phyloP scores from a whole-genome alignment of 35 echinoderm and acorn worm genomes.

The Anneissia japonica region DNA sequence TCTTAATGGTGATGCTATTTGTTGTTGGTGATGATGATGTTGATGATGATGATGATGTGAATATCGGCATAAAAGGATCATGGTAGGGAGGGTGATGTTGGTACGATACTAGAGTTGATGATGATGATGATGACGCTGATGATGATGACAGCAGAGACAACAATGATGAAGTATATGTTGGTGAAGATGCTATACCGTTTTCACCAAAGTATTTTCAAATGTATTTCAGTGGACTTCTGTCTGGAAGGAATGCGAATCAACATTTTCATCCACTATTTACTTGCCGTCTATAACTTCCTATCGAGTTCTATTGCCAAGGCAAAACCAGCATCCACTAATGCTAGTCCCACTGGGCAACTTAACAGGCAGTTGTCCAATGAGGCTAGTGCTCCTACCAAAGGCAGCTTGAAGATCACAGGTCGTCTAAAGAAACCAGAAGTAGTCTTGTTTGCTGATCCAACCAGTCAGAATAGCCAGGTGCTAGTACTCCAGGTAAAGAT shows the following conservation, averaged over 20 bases:
- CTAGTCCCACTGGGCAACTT: background rate
- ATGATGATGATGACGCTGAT: too few species aligned
- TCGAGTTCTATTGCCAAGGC: slow-evolving; percentile 60
- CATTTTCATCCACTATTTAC: slow-evolving; percentile 90
- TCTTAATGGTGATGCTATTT: too few species aligned
- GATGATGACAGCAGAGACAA: too few species aligned
- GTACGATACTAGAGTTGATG: too few species aligned
- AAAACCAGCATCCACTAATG: slow-evolving; percentile 13
- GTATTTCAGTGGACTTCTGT: slow-evolving; percentile 68
- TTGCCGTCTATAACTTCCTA: slow-evolving; percentile 88
- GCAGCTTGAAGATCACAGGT: slow-evolving; percentile 49
- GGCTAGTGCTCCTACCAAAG: background rate
- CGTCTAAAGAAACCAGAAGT: slow-evolving; percentile 81
- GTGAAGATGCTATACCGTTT: background rate
- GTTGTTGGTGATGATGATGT: too few species aligned
- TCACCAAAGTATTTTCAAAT: background rate
- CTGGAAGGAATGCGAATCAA: slow-evolving; percentile 82
- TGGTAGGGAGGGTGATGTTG: too few species aligned
- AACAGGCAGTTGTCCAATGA: background rate
- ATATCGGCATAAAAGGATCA: too few species aligned
- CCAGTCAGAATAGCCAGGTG: slow-evolving; percentile 79
- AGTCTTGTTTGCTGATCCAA: slow-evolving; percentile 93
- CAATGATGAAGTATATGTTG: background rate
- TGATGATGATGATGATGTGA: too few species aligned
- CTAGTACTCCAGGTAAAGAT: slow-evolving; percentile 85